phyloP scores from a whole-genome alignment of 2,888 invertebrate genomes.

The Rutpela maculata region DNA sequence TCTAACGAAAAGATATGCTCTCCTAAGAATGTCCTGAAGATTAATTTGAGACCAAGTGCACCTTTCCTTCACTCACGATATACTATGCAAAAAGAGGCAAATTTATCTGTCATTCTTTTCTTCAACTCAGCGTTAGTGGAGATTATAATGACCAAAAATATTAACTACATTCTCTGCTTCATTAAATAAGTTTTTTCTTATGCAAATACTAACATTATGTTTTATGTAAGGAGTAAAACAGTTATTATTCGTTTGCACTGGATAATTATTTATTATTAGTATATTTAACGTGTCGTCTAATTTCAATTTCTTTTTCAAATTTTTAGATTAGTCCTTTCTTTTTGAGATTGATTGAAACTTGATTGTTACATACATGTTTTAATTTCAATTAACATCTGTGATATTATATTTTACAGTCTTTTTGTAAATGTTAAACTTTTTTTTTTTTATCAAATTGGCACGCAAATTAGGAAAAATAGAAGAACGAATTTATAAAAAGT shows the following conservation, averaged over 20 bases:
- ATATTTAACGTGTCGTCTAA: neutral
- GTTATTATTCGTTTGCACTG: neutral
- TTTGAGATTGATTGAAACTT: neutral
- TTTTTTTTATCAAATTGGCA: neutral
- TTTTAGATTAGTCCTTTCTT: neutral
- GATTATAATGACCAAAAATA: neutral
- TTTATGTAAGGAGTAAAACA: neutral
- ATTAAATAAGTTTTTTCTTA: neutral
- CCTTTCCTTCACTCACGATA: too few species aligned
- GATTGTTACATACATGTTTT: neutral
- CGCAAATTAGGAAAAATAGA: too few species aligned
- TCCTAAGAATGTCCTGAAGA: too few species aligned
- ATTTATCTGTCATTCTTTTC: too few species aligned
- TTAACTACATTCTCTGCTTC: neutral
- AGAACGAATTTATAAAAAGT: too few species aligned
- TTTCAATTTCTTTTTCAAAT: too few species aligned
- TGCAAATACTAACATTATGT: neutral
- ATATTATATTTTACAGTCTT: neutral
- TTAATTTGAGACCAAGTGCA: too few species aligned
- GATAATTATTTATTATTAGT: neutral
- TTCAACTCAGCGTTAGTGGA: neutral
- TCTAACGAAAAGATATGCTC: too few species aligned
- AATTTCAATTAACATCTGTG: neutral
- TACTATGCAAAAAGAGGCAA: too few species aligned
- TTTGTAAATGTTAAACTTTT: neutral